phyloP scores from a whole-genome alignment of 2,888 invertebrate genomes.

The Opisthograptis luteolata region DNA sequence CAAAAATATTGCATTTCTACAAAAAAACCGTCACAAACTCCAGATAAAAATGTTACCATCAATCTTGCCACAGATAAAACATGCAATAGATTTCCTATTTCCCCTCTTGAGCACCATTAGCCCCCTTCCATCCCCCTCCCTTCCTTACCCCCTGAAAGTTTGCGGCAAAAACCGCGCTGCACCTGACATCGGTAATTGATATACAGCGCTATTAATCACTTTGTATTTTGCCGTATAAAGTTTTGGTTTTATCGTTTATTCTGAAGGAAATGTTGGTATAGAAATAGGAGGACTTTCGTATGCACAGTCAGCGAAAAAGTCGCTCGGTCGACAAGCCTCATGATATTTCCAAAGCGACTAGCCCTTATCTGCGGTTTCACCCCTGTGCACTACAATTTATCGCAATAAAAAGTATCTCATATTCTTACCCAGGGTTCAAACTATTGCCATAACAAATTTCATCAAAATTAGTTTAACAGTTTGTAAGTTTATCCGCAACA shows the following conservation, averaged over 20 bases:
- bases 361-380: too few relatives aligned
- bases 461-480: too few relatives aligned
- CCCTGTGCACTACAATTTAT: too few relatives aligned
- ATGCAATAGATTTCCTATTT: conserved; percentile 52
- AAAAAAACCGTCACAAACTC: conserved; percentile 3
- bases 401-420: too few relatives aligned
- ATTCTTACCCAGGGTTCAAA: too few relatives aligned
- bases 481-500: too few relatives aligned
- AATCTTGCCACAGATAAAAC: conserved; percentile 51
- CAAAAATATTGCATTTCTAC: not conserved
- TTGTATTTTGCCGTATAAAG: conserved; percentile 56
- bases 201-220: conserved; percentile 75
- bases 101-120: conserved; percentile 54
- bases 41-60: conserved; percentile 37
- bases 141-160: conserved; percentile 42
- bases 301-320: too few relatives aligned
- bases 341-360: too few relatives aligned
- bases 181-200: conserved; percentile 79
- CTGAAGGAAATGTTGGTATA: conserved; percentile 11
- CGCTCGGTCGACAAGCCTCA: too few relatives aligned
- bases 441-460: too few relatives aligned
- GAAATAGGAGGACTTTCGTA: not conserved
- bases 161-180: conserved; percentile 67
- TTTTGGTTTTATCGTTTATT: conserved; percentile 38
- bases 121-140: conserved; percentile 1